Base-by-base conservation (phyloP, 2,888 invertebrate species). In the Erannis defoliaria region DNA sequence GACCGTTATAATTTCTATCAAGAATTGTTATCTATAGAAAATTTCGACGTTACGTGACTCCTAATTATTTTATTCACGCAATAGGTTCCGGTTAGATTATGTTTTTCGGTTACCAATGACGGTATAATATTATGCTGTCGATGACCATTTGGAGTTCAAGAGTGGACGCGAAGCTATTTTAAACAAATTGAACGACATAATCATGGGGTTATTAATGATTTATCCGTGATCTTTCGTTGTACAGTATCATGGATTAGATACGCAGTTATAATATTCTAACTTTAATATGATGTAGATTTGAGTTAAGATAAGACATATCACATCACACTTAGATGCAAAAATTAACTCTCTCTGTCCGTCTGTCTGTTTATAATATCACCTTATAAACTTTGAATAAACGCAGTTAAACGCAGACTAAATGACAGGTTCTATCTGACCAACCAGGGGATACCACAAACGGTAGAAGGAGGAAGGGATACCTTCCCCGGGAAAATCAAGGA, bases 11-110 rank as follows among this genome's bases (percentile, higher is more conserved):
- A 59, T 55, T 66, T 40, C 38, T 60, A 60, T 51, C 54, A 66
- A 67, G 40, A 53, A 35, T 62, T 66, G 46, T 58, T 55, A 46
- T 56, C 55, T 45, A 60, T 55, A 31, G 29, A 58, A 68, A 55
- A 45, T 8, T 35, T 55, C 42, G 40, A 43, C 37, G 72, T 85
- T 84, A 81, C 86, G 82, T 82, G 84, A 83, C 69, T 77, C 73
- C 81, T 82, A 76, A 78, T 81, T 71, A 87, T 82, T 85, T 78
- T 68, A 73, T 82, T 82, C 81, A 82, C 77, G 84, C 75, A 67
- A 67, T 68, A 62, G 71, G 74, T 85, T 87, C 86, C 86, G 87
- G 83, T 74, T 76, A 73, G 65, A 72, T 80, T 78, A 68, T 69
- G 78, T 48, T 60, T 50, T 80, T 76, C 63, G 76, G 77, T 74